phyloP scores from a whole-genome alignment of 2,113 vertebrate genomes.

The Callipepla californica region DNA sequence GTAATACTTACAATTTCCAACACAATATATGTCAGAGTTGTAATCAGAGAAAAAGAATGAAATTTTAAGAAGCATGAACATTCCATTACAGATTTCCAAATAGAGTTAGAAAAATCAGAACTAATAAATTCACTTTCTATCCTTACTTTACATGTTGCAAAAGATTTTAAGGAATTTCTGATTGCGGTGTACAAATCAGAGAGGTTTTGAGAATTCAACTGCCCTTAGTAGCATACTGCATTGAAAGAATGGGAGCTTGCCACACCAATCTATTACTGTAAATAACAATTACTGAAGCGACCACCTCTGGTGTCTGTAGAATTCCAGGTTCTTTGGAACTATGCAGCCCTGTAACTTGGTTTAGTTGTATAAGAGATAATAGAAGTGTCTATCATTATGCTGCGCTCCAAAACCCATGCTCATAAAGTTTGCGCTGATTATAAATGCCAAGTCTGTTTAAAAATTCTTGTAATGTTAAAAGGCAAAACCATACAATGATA shows the following conservation, averaged over 20 bases:
- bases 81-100: not conserved
- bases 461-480: not conserved
- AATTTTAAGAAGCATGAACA: not conserved
- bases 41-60: not conserved
- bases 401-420: not conserved
- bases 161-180: not conserved
- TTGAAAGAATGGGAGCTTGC: not conserved
- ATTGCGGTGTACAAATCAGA: not conserved
- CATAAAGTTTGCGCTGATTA: not conserved
- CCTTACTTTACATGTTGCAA: not conserved
- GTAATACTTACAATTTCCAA: not conserved
- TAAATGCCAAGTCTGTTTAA: not conserved
- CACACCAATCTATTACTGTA: not conserved
- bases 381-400: not conserved
- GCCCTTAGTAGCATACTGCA: not conserved
- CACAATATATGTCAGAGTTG: not conserved
- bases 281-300: not conserved
- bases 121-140: not conserved
- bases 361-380: not conserved
- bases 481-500: not conserved
- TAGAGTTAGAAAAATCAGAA: not conserved
- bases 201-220: not conserved
- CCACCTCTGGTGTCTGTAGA: not conserved
- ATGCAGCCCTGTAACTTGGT: not conserved
- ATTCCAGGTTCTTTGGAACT: slow-evolving; percentile 1